Conservation (phyloP, 2,888 invertebrate species). For the Lordiphosa andalusiaca region DNA sequence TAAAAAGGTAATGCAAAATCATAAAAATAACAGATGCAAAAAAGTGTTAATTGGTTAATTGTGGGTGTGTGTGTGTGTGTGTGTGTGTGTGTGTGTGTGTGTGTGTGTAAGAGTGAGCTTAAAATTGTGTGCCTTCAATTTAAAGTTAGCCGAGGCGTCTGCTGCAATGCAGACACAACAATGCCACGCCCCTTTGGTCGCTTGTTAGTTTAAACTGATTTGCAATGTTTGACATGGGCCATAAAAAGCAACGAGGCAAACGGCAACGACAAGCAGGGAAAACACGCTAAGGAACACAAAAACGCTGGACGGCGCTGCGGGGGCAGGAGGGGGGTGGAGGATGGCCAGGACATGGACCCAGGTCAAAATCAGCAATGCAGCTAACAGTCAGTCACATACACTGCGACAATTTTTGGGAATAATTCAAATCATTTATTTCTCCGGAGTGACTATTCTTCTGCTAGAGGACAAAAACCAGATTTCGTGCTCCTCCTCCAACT, state of each 20-base stretch:
- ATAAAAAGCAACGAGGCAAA: conserved; percentile 65
- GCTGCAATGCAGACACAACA: conserved; percentile 62
- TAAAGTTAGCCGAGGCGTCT: conserved; percentile 32
- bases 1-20: conserved; percentile 55
- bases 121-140: conserved; percentile 3
- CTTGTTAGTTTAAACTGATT: conserved; percentile 75
- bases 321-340: no score
- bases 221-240: conserved; percentile 74
- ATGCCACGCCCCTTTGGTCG: conserved; percentile 49
- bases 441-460: no score
- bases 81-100: no score
- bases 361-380: conserved; percentile 20
- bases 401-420: no score
- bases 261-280: conserved; percentile 31
- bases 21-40: conserved; percentile 38
- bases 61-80: conserved; percentile 36
- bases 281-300: conserved; percentile 35
- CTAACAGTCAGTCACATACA: conserved; percentile 2
- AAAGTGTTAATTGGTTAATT: conserved; percentile 67
- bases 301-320: conserved; percentile 24
- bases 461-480: no score
- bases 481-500: no score
- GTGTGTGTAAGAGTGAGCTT: neutral
- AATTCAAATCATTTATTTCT: no score
- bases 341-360: conserved; percentile 18